Conservation (phyloP, 1,140 invertebrate genomes). For the Acyrthosiphon pisum region DNA sequence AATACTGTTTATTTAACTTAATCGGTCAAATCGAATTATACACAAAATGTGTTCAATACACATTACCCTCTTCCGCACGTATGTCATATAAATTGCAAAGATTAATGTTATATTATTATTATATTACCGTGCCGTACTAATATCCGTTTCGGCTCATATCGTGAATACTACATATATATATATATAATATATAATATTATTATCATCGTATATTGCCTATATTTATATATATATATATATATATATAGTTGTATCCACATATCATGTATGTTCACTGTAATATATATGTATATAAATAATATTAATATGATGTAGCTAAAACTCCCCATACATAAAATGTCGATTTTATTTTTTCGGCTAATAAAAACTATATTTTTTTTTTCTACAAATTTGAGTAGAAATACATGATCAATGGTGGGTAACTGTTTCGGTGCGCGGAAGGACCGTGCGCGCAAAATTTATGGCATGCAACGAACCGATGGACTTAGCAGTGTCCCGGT, state of each 20-base stretch:
- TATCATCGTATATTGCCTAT: too few relatives aligned
- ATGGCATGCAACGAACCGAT: conserved; percentile 47
- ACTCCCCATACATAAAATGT: conserved; percentile 35
- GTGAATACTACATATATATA: too few relatives aligned
- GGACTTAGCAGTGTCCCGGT: conserved; percentile 46
- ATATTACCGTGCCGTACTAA: background rate
- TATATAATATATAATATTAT: too few relatives aligned
- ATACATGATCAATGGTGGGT: conserved; percentile 28
- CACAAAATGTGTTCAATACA: background rate
- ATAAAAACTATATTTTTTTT: conserved; percentile 9
- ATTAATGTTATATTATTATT: background rate
- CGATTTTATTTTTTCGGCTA: conserved; percentile 10
- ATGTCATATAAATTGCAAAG: background rate
- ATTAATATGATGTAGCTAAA: background rate
- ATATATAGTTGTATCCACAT: background rate
- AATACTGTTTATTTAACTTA: background rate
- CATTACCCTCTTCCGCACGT: background rate
- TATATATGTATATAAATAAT: background rate
- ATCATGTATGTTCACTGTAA: background rate
- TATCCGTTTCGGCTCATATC: background rate
- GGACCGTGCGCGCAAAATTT: conserved; percentile 23
- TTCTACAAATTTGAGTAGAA: conserved; percentile 19
- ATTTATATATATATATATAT: background rate
- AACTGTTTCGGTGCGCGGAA: background rate
- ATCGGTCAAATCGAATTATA: background rate